phyloP scores from a whole-genome alignment of 1,140 invertebrate species.

The Chironomus striatipennis region DNA sequence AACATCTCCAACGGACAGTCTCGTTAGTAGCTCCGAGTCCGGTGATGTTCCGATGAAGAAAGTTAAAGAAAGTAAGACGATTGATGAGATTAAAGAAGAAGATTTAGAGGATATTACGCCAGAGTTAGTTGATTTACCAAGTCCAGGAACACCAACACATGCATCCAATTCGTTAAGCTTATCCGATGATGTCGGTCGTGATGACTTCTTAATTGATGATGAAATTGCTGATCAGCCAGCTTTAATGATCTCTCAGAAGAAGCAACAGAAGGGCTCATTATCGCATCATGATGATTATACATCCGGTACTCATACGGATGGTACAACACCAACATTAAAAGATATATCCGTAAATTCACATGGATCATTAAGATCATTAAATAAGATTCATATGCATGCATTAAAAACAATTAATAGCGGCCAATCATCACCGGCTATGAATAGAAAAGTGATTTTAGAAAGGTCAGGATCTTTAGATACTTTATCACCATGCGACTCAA shows the following conservation, averaged over 20 bases:
- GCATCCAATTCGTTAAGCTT: conserved; percentile 65
- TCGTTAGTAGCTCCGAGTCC: conserved; percentile 60
- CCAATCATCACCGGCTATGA: conserved; percentile 36
- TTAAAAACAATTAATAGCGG: conserved; percentile 35
- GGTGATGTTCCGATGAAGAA: conserved; percentile 44
- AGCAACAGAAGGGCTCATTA: background rate
- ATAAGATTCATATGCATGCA: conserved; percentile 35
- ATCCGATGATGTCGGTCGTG: conserved; percentile 54
- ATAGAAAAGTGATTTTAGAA: conserved; percentile 38
- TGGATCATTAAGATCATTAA: conserved; percentile 28
- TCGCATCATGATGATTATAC: conserved; percentile 31
- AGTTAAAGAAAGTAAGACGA: conserved; percentile 39
- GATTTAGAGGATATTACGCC: conserved; percentile 38
- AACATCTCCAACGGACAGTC: conserved; percentile 67
- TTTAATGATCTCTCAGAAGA: conserved; percentile 43
- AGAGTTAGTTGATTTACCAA: conserved; percentile 35
- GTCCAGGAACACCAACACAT: conserved; percentile 65
- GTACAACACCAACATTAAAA: conserved; percentile 30
- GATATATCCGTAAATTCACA: conserved; percentile 27
- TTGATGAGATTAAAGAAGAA: conserved; percentile 37
- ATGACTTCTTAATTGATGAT: conserved; percentile 69
- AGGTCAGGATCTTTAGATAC: conserved; percentile 62
- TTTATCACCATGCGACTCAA: conserved; percentile 65
- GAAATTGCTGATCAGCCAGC: conserved; percentile 86
- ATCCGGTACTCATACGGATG: conserved; percentile 30